A percentile compares a stretch with the other conserved stretches of the same genome.
These are phyloP conservation scores for Zaprionus inermis DNA, from an alignment of 1,140 invertebrate species.

Conservation along the genomic window DNA sequence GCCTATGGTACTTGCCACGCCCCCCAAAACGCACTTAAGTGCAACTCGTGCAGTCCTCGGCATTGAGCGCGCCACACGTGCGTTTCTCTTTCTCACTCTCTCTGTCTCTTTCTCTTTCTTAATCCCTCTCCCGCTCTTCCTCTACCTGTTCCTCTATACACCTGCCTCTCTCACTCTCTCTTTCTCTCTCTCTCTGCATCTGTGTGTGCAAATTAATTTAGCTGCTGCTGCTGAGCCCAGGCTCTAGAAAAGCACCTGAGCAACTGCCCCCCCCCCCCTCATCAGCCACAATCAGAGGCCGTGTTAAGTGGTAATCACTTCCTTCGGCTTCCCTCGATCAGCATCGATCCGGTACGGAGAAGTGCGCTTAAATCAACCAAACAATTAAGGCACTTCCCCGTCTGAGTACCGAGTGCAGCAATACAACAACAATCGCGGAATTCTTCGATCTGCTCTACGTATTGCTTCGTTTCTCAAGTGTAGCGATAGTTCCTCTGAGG, in stretches of 20 bases:
- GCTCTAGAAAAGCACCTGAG: constrained; percentile 16
- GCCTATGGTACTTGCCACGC: constrained; percentile 24
- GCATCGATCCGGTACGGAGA: constrained; percentile 30
- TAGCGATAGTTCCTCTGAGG: too few relatives aligned
- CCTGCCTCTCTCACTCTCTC: background rate
- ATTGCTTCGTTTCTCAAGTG: too few relatives aligned
- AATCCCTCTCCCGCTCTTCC: background rate
- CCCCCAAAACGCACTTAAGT: constrained; percentile 31
- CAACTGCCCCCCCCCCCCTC: background rate
- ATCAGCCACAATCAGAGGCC: constrained; percentile 6
- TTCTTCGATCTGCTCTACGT: background rate
- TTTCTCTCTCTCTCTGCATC: background rate
- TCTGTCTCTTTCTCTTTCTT: background rate
- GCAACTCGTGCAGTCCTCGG: constrained; percentile 35
- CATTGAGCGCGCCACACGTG: constrained; percentile 9
- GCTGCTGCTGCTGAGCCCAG: constrained; percentile 37
- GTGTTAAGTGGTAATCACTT: constrained; percentile 37
- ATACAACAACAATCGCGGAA: constrained; percentile 2
- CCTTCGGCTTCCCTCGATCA: constrained; percentile 27
- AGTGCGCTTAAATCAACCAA: constrained; percentile 33
- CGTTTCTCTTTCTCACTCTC: background rate
- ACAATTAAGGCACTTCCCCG: constrained; percentile 34
- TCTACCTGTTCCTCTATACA: background rate
- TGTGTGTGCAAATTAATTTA: constrained; percentile 64
- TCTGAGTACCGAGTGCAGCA: background rate